Evolutionary conservation across 2,888 invertebrate species (phyloP), one percentile per base, ranked within the genome.

Genomic region (Drosophila setosimentum): DNA sequence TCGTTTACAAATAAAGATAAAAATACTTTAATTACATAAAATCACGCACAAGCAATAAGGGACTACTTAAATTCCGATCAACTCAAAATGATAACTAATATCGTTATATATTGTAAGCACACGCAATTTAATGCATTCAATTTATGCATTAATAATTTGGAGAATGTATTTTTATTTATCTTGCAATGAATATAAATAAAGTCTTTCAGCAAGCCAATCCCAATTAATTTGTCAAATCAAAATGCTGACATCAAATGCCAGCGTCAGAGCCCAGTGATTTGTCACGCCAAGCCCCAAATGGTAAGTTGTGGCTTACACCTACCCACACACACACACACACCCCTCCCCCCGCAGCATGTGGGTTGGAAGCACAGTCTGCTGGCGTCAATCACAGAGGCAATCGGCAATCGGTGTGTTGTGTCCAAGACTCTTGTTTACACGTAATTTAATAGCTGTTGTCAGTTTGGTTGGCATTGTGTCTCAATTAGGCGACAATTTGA

Each of bases 401-500:
- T 63, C 71, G 71, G 29, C n/a, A n/a, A n/a, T n/a, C n/a, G n/a
- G n/a, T n/a, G n/a, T 45, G 58, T 37, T 50, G 40, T 55, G 73
- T 60, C 73, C 24, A 54, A 59, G 29, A 60, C 76, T 76, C 81
- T 76, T 74, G 77, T 78, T 79, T 76, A 54, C 64, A 71, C 57
- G 84, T 90, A 88, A 91, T 84, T 89, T 75, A 89, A 91, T 89
- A 89, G 75, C 49, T 57, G 67, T 67, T 64, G 67, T 69, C 62
- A 63, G 66, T 57, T 59, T 62, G 61, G 48, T 60, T 64, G 67
- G 67, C 65, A 71, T 88, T 89, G 86, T 87, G 82, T 86, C 90
- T 88, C 91, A 91, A 91, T 91, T 89, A 91, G 83, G 68, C 78
- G 82, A 79, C 89, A 91, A 91, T 91, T 91, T 91, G 80, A 90